Percentiles rank a stretch among this genome's conserved stretches.
Conservation (phyloP, 2,888 invertebrate species). For the Mycalesis mineus region DNA sequence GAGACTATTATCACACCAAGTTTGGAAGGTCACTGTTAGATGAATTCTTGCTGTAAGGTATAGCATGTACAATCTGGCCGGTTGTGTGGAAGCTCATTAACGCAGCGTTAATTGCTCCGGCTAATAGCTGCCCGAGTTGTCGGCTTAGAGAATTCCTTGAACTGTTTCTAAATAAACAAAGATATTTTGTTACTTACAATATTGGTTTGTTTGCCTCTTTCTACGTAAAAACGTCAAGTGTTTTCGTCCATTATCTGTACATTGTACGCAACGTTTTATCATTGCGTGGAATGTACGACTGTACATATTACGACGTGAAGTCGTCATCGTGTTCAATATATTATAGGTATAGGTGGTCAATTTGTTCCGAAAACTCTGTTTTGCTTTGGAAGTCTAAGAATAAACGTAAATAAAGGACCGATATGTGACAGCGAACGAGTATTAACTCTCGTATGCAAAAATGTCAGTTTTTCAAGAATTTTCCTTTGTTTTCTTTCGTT, state of each 20-base stretch:
- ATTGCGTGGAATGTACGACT: background rate
- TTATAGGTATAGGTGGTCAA: too few relatives aligned
- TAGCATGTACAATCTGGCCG: conserved; percentile 46
- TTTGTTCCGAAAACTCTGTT: too few relatives aligned
- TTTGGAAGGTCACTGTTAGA: conserved; percentile 43
- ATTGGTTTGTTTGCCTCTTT: conserved; percentile 21
- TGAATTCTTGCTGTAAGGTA: conserved; percentile 31
- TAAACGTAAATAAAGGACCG: too few relatives aligned
- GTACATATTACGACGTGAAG: background rate
- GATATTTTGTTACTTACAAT: conserved; percentile 18
- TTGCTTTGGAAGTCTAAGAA: too few relatives aligned
- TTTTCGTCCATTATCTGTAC: conserved; percentile 5
- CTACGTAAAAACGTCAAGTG: conserved; percentile 14
- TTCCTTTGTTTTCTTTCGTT: too few relatives aligned
- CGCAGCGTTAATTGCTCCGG: conserved; percentile 67
- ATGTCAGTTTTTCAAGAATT: too few relatives aligned
- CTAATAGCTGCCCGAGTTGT: conserved; percentile 64
- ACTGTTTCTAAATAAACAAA: conserved; percentile 53
- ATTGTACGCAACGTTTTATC: conserved; percentile 6
- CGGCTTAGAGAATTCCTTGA: conserved; percentile 67
- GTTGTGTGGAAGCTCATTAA: conserved; percentile 66
- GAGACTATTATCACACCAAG: conserved; percentile 47
- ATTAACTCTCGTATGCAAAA: too few relatives aligned
- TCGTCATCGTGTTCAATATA: too few relatives aligned
- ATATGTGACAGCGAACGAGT: too few relatives aligned